Evolutionary conservation across 2,888 invertebrate genomes (phyloP).

Genomic region (Ormia ochracea): DNA sequence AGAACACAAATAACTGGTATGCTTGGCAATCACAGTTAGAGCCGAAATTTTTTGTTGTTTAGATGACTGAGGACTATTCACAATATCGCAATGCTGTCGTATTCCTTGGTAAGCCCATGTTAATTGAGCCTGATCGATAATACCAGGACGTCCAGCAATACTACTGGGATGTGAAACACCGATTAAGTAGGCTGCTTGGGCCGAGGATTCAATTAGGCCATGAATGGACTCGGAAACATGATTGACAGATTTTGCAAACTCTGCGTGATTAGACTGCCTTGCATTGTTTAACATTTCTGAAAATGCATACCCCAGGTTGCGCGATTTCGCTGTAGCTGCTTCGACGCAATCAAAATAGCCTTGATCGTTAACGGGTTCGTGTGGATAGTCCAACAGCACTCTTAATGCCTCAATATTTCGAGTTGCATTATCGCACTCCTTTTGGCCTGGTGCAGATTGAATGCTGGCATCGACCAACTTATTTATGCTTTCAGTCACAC

Average conservation of each 20-base stretch:
- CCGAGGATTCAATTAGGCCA: slow-evolving; percentile 93
- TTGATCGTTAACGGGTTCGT: slow-evolving; percentile 90
- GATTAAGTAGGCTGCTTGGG: slow-evolving; percentile 95
- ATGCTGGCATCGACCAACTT: slow-evolving; percentile 85
- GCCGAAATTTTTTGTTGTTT: slow-evolving; percentile 92
- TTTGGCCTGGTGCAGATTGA: slow-evolving; percentile 94
- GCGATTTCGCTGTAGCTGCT: slow-evolving; percentile 91
- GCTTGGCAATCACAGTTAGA: slow-evolving; percentile 95
- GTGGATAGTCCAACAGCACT: slow-evolving; percentile 88
- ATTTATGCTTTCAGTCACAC: slow-evolving; percentile 95
- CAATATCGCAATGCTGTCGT: slow-evolving; percentile 89
- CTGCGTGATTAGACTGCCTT: slow-evolving; percentile 89
- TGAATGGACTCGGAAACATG: slow-evolving; percentile 92
- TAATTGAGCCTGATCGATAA: slow-evolving; percentile 92
- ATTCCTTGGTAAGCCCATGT: slow-evolving; percentile 93
- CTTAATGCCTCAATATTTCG: slow-evolving; percentile 92
- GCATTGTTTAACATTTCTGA: slow-evolving; percentile 96
- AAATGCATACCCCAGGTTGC: slow-evolving; percentile 91
- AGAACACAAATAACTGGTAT: slow-evolving; percentile 96
- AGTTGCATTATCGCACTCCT: slow-evolving; percentile 97
- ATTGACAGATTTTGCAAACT: slow-evolving; percentile 89
- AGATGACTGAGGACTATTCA: slow-evolving; percentile 83
- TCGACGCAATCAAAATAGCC: slow-evolving; percentile 97
- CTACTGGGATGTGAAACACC: slow-evolving; percentile 95
- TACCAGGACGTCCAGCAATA: slow-evolving; percentile 90